Conservation (phyloP, 2,888 invertebrate genomes). For the Metallyticus violacea region DNA sequence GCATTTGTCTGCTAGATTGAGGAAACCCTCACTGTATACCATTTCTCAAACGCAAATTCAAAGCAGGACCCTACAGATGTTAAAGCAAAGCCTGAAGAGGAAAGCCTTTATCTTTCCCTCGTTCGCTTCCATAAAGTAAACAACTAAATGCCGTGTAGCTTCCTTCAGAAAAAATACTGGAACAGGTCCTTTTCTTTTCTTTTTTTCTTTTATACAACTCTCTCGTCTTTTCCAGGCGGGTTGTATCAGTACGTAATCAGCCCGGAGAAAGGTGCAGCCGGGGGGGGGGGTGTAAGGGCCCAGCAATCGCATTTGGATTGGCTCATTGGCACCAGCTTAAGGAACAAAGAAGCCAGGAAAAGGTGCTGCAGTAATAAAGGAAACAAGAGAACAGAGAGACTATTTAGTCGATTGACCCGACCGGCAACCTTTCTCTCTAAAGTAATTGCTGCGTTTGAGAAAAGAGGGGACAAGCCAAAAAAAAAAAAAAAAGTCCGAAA, state of each 20-base stretch:
- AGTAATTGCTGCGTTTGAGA: constrained; percentile 7
- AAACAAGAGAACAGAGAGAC: neutral
- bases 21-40: too few relatives aligned
- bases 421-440: neutral
- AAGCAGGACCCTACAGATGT: too few relatives aligned
- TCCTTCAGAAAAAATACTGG: neutral
- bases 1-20: too few relatives aligned
- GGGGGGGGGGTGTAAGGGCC: neutral
- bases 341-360: constrained; percentile 9
- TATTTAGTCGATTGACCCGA: neutral
- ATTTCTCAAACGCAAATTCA: too few relatives aligned
- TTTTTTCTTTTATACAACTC: too few relatives aligned
- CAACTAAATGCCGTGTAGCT: neutral
- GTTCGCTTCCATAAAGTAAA: neutral
- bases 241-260: constrained; percentile 5
- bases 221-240: neutral
- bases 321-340: constrained; percentile 17
- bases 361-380: constrained; percentile 9
- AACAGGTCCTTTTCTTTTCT: neutral
- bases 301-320: constrained; percentile 23
- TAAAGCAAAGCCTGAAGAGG: too few relatives aligned
- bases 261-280: too few relatives aligned
- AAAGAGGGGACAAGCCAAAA: neutral
- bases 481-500: too few relatives aligned
- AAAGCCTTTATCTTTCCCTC: neutral